Evolutionary conservation across 2,797 vertebrate species (phyloP), one percentile per base, ranked within the genome.

Genomic region (Pampus argenteus): DNA sequence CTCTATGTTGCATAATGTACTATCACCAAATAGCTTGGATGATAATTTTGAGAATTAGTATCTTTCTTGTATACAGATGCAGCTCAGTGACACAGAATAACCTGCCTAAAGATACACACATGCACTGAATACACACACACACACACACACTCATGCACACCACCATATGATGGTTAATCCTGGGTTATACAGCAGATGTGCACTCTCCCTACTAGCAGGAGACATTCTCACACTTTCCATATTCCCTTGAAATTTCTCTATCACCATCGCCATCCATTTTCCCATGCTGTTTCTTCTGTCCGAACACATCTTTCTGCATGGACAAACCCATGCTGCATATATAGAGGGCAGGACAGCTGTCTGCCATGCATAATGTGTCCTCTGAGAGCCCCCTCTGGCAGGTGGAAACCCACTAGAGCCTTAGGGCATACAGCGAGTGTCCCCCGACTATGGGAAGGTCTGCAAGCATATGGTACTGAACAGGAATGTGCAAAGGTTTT

Each of bases 401-500:
- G 86, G 75, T 86, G 83, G 23, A 76, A 82, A 42, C 42, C 23
- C 62, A 79, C 42, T 11, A 38, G 66, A 48, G 58, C 26, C 71
- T 57, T 67, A 38, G 54, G 54, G 81, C 62, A 68, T 65, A 68
- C 70, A 71, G 58, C 17, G 9, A 63, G 49, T 62, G 4, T 71
- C 68, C 78, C 81, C 14, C 22, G 7, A 79, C 61, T 40, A 86
- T 68, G 76, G 71, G 81, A 65, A 72, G 74, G 84, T 78, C 74
- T 51, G 71, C 71, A 86, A 87, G 89, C 94, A 93, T 86, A 84
- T 89, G 89, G 89, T 68, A 63, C 87, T 89, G 88, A 92, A 92
- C 81, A 81, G 62, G 81, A 40, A 81, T 76, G 77, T 78, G 84
- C 81, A 76, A 86, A 76, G 69, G 66, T 61, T 91, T 90, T 79